These are phyloP conservation scores for Lycaon pictus DNA, from an alignment of 2,113 vertebrate species.

Conservation along the genomic window DNA sequence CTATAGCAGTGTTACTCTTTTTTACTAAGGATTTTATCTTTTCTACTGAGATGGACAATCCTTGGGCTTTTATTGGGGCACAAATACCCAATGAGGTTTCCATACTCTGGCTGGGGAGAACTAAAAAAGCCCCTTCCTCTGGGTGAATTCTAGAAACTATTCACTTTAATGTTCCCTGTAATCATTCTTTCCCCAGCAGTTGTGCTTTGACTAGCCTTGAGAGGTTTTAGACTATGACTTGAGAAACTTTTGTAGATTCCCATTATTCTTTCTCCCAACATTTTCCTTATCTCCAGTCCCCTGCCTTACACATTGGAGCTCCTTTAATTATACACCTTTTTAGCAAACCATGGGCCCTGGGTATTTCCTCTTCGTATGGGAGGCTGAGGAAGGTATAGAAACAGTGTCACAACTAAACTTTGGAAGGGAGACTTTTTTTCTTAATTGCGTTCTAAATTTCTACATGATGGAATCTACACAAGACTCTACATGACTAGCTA, in stretches of 20 bases:
- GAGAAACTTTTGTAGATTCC: neutral
- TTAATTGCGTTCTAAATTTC: neutral
- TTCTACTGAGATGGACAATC: neutral
- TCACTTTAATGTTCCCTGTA: neutral
- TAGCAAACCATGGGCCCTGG: neutral
- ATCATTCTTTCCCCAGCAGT: neutral
- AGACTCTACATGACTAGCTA: neutral
- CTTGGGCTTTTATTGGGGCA: accelerated
- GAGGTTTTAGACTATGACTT: neutral
- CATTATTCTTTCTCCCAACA: neutral
- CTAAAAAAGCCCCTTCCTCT: neutral
- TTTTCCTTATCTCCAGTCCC: neutral
- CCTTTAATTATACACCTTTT: neutral
- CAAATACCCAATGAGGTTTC: accelerated
- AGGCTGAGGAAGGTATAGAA: neutral
- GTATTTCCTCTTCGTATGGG: neutral
- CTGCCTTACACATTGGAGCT: neutral
- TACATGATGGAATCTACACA: neutral
- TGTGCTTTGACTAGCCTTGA: neutral
- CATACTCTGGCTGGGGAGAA: neutral
- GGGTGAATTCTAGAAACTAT: neutral
- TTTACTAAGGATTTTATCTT: neutral
- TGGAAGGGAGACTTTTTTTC: neutral
- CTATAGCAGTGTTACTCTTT: neutral
- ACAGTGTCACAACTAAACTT: neutral